A percentile compares a stretch with the other conserved stretches of the same genome.
These are phyloP conservation scores for Clarias pachynema DNA, from an alignment of 2,797 vertebrate species.

Conservation along the genomic window DNA sequence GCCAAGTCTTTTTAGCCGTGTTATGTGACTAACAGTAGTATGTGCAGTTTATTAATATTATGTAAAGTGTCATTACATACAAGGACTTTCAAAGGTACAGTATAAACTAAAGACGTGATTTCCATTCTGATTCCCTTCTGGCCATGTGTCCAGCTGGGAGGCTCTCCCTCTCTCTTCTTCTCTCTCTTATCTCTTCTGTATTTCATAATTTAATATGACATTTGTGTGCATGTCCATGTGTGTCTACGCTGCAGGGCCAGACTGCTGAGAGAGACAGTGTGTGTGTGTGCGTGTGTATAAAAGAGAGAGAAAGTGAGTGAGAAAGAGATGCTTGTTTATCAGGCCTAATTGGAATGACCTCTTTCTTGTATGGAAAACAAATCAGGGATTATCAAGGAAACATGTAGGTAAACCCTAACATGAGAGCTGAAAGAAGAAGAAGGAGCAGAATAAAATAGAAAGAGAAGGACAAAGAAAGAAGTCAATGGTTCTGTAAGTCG, in stretches of 20 bases:
- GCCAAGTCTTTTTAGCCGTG: neutral
- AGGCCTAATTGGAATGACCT: constrained; percentile 43
- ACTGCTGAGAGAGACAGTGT: neutral
- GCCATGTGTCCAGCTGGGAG: constrained; percentile 27
- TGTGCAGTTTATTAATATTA: constrained; percentile 19
- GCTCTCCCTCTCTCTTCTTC: neutral
- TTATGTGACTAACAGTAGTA: constrained; percentile 6
- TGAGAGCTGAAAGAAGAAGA: neutral
- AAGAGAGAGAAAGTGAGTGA: neutral
- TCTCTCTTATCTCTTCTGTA: constrained; percentile 24
- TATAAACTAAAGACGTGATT: constrained; percentile 40
- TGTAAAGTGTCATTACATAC: constrained; percentile 25
- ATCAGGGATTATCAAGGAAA: constrained; percentile 46
- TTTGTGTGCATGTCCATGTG: constrained; percentile 13
- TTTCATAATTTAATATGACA: constrained; percentile 39
- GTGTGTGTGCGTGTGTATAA: too few species aligned
- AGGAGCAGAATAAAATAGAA: neutral
- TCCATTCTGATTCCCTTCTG: constrained; percentile 29
- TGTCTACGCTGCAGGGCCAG: constrained; percentile 19
- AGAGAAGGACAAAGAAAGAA: neutral
- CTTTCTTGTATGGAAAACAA: constrained; percentile 41
- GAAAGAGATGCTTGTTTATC: constrained; percentile 7
- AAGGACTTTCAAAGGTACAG: constrained; percentile 42
- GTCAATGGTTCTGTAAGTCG: constrained; percentile 9
- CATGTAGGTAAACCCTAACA: constrained; percentile 12